phyloP scores from a whole-genome alignment of 1,140 invertebrate genomes.

The Drosophila truncata region DNA sequence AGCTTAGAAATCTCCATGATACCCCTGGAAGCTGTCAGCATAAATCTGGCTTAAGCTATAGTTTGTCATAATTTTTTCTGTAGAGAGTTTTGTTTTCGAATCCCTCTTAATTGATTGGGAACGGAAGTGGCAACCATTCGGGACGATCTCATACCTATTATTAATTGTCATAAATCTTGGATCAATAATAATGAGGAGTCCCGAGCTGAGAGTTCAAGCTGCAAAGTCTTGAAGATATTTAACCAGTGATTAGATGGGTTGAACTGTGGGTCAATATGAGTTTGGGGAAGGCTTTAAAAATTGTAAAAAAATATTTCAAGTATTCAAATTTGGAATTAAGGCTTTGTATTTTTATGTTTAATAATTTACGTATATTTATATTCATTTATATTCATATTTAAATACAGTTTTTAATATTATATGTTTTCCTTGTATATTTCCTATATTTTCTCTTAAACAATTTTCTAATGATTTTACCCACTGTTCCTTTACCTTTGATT shows the following conservation, averaged over 20 bases:
- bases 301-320: background rate
- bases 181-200: constrained; percentile 58
- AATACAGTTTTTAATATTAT: background rate
- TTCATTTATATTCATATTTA: too few species aligned
- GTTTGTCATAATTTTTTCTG: constrained; percentile 67
- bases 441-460: background rate
- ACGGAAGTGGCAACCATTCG: constrained; percentile 71
- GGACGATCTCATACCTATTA: constrained; percentile 71
- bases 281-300: too few species aligned
- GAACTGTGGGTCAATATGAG: constrained; percentile 1
- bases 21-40: constrained; percentile 52
- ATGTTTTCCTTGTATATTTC: background rate
- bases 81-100: constrained; percentile 1
- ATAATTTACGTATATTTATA: background rate
- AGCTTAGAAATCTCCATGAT: constrained; percentile 11
- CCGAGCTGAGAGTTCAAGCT: constrained; percentile 68
- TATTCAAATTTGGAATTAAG: too few species aligned
- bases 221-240: constrained; percentile 58
- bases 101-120: constrained; percentile 71
- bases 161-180: constrained; percentile 85
- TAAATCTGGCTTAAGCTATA: constrained; percentile 72
- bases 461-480: background rate
- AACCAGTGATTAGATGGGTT: constrained; percentile 42
- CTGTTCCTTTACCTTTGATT: constrained; percentile 40
- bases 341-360: background rate